Percentiles rank a stretch among this genome's conserved stretches.
Conservation (phyloP, 2,113 vertebrate genomes). For the Oncorhynchus nerka region DNA sequence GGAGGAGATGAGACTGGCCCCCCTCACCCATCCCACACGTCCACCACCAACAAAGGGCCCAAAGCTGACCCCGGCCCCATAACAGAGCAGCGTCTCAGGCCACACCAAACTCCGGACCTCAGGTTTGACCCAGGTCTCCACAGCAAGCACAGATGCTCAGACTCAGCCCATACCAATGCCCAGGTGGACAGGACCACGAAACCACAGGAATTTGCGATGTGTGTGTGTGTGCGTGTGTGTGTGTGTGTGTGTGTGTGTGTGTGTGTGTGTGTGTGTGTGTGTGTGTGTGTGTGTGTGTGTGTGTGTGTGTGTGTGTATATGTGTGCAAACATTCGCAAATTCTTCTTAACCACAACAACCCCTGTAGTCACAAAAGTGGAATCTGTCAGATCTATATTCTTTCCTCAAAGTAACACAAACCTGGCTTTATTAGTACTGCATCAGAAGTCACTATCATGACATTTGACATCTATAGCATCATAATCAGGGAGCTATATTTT, state of each 20-base stretch:
- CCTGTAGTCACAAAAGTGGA: background rate
- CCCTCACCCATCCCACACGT: background rate
- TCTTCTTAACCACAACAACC: background rate
- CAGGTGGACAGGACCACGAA: background rate
- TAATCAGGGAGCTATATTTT: too few relatives aligned
- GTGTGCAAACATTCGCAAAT: background rate
- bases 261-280: too few relatives aligned
- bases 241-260: too few relatives aligned
- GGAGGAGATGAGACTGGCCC: background rate
- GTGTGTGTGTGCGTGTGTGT: background rate
- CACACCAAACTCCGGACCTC: background rate
- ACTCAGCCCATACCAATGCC: background rate
- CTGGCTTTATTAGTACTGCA: too few relatives aligned
- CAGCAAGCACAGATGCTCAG: background rate
- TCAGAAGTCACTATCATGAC: too few relatives aligned
- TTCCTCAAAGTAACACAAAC: too few relatives aligned
- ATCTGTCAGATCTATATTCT: too few relatives aligned
- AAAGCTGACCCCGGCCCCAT: background rate
- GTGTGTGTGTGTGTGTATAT: too few relatives aligned
- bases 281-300: too few relatives aligned
- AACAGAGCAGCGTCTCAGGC: background rate
- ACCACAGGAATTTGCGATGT: background rate
- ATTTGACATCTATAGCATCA: too few relatives aligned
- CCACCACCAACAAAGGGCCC: background rate
- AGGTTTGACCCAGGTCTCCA: background rate